These are phyloP conservation scores for Stenolophus ochropezus DNA, from an alignment of 2,888 invertebrate species.

Conservation along the genomic window DNA sequence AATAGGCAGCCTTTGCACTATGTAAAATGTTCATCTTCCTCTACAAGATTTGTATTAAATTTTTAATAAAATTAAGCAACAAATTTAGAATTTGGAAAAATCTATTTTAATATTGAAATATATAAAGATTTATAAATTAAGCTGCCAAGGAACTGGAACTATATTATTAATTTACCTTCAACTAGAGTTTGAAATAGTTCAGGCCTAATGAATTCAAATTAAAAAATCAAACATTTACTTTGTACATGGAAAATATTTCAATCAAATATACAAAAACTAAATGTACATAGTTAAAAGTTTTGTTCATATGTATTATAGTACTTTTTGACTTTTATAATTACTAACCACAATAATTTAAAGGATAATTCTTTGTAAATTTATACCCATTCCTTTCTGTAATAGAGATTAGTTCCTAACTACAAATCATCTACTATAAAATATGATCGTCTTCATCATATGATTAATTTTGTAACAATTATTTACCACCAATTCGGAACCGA, in stretches of 20 bases:
- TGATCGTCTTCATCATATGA: slow-evolving; percentile 21
- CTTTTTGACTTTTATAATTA: slow-evolving; percentile 45
- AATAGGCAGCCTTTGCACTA: slow-evolving; percentile 57
- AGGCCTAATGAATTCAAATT: slow-evolving; percentile 41
- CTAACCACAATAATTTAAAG: slow-evolving; percentile 41
- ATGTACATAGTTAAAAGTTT: slow-evolving; percentile 43
- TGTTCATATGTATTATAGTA: slow-evolving; percentile 36
- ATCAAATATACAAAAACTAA: slow-evolving; percentile 14
- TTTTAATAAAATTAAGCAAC: slow-evolving; percentile 57
- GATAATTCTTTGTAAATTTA: slow-evolving; percentile 43
- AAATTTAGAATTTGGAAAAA: slow-evolving; percentile 59
- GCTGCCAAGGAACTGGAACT: slow-evolving; percentile 58
- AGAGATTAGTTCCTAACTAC: slow-evolving; percentile 26
- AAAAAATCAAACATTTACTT: slow-evolving; percentile 1
- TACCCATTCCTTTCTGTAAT: slow-evolving; percentile 46
- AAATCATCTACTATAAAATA: slow-evolving; percentile 28
- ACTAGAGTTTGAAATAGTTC: slow-evolving; percentile 26
- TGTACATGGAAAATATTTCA: slow-evolving; percentile 3
- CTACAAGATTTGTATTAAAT: slow-evolving; percentile 57
- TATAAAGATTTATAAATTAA: slow-evolving; percentile 58
- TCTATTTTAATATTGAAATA: slow-evolving; percentile 59
- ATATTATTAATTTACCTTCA: slow-evolving; percentile 33
- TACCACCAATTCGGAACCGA: slow-evolving; percentile 10
- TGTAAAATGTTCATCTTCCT: slow-evolving; percentile 48
- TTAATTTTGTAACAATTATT: slow-evolving; percentile 32